A percentile compares a stretch with the other conserved stretches of the same genome.
phyloP scores from a whole-genome alignment of 2,888 invertebrate genomes.

The Capitulum mitella region DNA sequence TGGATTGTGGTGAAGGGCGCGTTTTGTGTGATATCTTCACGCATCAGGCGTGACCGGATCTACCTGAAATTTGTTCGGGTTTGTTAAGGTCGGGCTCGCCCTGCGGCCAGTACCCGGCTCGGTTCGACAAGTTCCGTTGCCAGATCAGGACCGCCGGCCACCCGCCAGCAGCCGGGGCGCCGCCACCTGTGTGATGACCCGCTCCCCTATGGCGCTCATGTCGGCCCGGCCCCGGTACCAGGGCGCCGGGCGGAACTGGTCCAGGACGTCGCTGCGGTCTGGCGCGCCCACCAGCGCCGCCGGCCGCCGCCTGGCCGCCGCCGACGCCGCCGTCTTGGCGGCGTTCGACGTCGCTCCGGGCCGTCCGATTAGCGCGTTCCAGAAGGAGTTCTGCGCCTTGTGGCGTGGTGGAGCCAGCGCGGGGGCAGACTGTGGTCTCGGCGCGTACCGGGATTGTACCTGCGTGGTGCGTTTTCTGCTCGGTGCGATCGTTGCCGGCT shows the following conservation, averaged over 20 bases:
- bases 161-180: neutral
- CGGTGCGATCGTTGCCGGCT: too few relatives aligned
- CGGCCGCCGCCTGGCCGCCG: neutral
- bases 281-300: neutral
- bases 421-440: too few relatives aligned
- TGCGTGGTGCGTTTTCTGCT: neutral
- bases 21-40: too few relatives aligned
- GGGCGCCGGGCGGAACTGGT: neutral
- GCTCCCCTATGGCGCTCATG: neutral
- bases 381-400: neutral
- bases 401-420: too few relatives aligned
- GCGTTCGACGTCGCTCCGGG: neutral
- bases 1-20: too few relatives aligned
- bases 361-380: neutral
- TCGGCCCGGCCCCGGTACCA: neutral
- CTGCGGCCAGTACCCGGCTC: neutral
- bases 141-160: neutral
- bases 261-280: neutral
- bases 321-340: too few relatives aligned
- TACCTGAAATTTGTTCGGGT: too few relatives aligned
- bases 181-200: slow-evolving; percentile 8
- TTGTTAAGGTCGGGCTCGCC: too few relatives aligned
- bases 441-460: neutral
- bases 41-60: too few relatives aligned
- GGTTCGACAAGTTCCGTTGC: neutral